Percentiles rank a stretch among this genome's conserved stretches.
Conservation (phyloP, 2,113 vertebrate species). For the Channa argus region DNA sequence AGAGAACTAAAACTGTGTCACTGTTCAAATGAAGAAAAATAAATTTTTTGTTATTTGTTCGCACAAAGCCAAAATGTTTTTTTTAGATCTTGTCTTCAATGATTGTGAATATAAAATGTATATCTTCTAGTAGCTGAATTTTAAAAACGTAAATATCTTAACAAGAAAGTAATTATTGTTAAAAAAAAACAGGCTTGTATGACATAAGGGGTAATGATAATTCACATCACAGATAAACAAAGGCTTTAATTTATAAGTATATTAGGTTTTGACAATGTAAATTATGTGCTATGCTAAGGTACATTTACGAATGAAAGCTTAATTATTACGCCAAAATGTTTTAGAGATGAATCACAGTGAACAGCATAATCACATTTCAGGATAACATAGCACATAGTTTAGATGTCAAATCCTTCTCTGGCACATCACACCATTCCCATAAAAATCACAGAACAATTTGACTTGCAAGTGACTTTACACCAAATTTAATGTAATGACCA, state of each 20-base stretch:
- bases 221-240: background rate
- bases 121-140: no score
- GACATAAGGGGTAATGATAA: background rate
- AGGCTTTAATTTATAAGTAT: background rate
- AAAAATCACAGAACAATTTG: background rate
- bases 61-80: no score
- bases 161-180: background rate
- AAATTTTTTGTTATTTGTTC: no score
- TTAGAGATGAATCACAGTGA: background rate
- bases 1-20: no score
- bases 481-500: background rate
- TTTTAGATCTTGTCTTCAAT: no score
- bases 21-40: no score
- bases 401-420: constrained; percentile 12
- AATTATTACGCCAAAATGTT: background rate
- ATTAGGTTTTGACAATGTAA: background rate
- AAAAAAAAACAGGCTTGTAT: background rate
- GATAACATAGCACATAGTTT: background rate
- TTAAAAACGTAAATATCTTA: background rate
- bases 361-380: background rate
- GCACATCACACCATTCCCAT: background rate
- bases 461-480: background rate
- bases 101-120: no score
- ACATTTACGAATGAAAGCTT: background rate
- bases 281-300: background rate